A percentile compares a stretch with the other conserved stretches of the same genome.
These are phyloP conservation scores for Ailurus styani DNA, from an alignment of 2,113 vertebrate species.

Conservation along the genomic window DNA sequence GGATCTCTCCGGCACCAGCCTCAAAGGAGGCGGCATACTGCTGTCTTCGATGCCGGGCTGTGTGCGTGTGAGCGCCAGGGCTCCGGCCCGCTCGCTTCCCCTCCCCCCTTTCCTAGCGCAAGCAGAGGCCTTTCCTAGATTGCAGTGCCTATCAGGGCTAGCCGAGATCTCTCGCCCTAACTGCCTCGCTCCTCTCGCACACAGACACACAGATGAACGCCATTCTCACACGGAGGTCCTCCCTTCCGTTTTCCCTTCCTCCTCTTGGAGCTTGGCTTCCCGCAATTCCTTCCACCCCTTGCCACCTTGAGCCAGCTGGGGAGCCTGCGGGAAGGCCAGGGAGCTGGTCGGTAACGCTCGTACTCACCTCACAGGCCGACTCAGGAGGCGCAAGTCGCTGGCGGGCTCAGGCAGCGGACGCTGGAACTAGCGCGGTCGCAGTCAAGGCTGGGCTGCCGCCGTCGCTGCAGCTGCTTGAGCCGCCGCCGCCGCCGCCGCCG, in stretches of 20 bases:
- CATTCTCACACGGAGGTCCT: constrained; percentile 4
- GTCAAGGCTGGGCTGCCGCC: constrained; percentile 37
- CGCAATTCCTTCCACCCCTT: background rate
- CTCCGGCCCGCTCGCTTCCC: constrained; percentile 4
- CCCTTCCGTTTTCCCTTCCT: background rate
- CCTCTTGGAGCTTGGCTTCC: background rate
- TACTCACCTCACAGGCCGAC: constrained; percentile 64
- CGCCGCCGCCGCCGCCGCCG: background rate
- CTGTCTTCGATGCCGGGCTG: background rate
- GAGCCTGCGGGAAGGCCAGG: constrained; percentile 42
- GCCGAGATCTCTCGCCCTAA: constrained; percentile 6
- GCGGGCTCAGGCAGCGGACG: constrained; percentile 5
- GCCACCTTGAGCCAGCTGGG: constrained; percentile 37
- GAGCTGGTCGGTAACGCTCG: background rate
- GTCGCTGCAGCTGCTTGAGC: constrained; percentile 15
- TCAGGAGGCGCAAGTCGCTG: constrained; percentile 37
- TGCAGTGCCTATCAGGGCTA: constrained; percentile 43
- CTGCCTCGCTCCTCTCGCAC: background rate
- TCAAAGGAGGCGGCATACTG: background rate
- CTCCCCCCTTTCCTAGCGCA: constrained; percentile 19
- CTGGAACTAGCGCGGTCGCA: constrained; percentile 25
- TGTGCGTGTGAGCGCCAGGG: background rate
- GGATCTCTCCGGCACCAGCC: background rate
- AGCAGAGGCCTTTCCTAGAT: constrained; percentile 71
- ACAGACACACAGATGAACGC: background rate